These are phyloP conservation scores for Priocnemis perturbator DNA, from an alignment of 2,888 invertebrate genomes.

Conservation along the genomic window DNA sequence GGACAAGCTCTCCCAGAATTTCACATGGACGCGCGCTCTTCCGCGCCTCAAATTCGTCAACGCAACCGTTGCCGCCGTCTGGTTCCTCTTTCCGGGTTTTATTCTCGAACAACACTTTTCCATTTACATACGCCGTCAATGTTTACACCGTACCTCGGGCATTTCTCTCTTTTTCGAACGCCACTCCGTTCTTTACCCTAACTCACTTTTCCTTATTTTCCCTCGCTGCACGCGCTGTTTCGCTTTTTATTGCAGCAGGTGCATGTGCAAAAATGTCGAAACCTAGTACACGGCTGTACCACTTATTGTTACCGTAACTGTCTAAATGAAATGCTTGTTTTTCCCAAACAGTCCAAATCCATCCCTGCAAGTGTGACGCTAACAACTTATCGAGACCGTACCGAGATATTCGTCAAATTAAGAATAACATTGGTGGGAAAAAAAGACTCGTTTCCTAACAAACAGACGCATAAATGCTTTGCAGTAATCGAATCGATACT, in stretches of 20 bases:
- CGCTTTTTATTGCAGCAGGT: background rate
- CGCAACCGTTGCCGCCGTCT: background rate
- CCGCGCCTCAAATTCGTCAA: background rate
- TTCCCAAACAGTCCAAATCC: too few species aligned
- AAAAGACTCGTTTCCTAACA: too few species aligned
- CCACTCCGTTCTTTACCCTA: background rate
- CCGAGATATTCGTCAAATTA: too few species aligned
- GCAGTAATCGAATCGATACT: too few species aligned
- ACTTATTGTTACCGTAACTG: too few species aligned
- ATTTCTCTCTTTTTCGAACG: background rate
- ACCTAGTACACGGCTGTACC: too few species aligned
- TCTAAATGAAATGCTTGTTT: too few species aligned
- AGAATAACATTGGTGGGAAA: too few species aligned
- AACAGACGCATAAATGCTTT: too few species aligned
- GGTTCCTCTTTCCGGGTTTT: slow-evolving; percentile 5
- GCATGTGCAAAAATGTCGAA: background rate
- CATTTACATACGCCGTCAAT: slow-evolving; percentile 42
- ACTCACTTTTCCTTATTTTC: background rate
- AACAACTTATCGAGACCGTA: too few species aligned
- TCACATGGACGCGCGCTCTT: background rate
- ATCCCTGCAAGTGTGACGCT: too few species aligned
- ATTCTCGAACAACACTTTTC: slow-evolving; percentile 47
- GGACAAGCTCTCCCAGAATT: background rate
- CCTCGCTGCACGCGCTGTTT: background rate
- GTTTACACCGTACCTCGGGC: slow-evolving; percentile 32